These are phyloP conservation scores for Piaya cayana DNA, from an alignment of 2,113 vertebrate genomes.

Conservation along the genomic window DNA sequence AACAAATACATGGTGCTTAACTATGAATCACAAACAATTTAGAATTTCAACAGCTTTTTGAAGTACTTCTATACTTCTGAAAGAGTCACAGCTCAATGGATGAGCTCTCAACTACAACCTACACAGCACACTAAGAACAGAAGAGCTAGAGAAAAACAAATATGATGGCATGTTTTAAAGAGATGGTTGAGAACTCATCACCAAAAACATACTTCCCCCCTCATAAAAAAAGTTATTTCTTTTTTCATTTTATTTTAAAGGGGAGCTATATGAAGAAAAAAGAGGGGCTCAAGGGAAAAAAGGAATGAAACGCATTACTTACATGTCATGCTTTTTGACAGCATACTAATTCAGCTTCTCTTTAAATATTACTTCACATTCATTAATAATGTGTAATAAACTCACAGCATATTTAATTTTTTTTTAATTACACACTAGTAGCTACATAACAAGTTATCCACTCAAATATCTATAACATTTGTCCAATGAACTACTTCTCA, in stretches of 20 bases:
- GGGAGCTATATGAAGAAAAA: not conserved
- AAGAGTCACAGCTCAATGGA: not conserved
- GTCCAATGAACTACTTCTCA: not conserved
- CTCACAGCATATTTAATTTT: not conserved
- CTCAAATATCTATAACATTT: not conserved
- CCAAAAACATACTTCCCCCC: not conserved
- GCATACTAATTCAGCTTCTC: not conserved
- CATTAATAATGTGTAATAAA: not conserved
- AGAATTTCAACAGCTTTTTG: not conserved
- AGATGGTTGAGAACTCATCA: not conserved
- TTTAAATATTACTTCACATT: not conserved
- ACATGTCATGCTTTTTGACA: not conserved
- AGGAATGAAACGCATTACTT: not conserved
- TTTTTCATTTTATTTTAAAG: not conserved
- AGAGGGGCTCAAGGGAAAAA: fast-evolving
- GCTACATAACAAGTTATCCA: not conserved
- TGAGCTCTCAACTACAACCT: not conserved
- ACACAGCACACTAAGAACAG: not conserved
- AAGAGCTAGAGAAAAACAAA: not conserved
- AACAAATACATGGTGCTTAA: not conserved
- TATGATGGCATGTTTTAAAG: not conserved
- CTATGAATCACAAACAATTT: not conserved
- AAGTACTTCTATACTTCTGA: not conserved
- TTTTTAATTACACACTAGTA: not conserved
- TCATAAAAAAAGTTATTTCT: not conserved